Percentiles rank a stretch among this genome's conserved stretches.
phyloP scores from a whole-genome alignment of 2,797 vertebrate species.

The Brachyrhaphis roseni region DNA sequence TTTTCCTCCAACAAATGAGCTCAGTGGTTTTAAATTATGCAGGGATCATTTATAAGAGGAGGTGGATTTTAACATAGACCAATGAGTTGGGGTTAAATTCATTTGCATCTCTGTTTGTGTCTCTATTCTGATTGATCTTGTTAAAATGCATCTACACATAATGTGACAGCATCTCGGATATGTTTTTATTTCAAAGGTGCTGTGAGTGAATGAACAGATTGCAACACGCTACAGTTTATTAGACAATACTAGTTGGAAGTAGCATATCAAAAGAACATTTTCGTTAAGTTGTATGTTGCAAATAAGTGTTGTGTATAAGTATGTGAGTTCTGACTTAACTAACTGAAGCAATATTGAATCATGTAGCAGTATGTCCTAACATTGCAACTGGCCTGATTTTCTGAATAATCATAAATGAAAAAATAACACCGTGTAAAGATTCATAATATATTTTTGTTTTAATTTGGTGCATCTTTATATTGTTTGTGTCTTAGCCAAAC shows the following conservation, averaged over 20 bases:
- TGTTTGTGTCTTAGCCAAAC: not conserved
- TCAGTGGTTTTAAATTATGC: conserved; percentile 26
- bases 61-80: conserved; percentile 6
- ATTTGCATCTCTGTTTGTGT: conserved; percentile 27
- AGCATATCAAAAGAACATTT: not conserved
- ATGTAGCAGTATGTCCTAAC: not conserved
- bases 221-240: not conserved
- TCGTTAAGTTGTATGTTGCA: not conserved
- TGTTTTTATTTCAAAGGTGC: not conserved
- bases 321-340: not conserved
- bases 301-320: not conserved
- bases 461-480: not conserved
- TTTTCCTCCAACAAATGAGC: conserved; percentile 22
- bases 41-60: conserved; percentile 37
- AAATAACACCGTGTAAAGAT: not conserved
- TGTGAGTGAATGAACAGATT: not conserved
- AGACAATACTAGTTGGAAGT: not conserved
- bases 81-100: conserved; percentile 7
- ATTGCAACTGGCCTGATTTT: not conserved
- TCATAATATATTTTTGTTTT: not conserved
- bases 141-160: not conserved
- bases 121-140: not conserved
- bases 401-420: not conserved
- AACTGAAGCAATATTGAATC: not conserved
- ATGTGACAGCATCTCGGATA: not conserved